Evolutionary conservation across 2,113 vertebrate species (phyloP), one percentile per base, ranked within the genome.

Genomic region (Eurypyga helias): DNA sequence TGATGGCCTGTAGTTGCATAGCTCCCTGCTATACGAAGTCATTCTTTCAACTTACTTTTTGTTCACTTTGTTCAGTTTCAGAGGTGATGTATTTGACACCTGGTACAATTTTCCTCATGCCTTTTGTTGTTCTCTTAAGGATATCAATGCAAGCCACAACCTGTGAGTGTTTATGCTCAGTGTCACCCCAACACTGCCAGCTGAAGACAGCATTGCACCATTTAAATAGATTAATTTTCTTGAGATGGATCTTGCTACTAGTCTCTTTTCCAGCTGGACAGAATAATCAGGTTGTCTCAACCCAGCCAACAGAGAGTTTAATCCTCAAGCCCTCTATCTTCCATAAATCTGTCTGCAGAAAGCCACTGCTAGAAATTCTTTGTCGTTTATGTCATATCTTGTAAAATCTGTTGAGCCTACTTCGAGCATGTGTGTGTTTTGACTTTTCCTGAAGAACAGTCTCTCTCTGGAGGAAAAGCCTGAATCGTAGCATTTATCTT

Each of bases 301-400:
- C 79, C 60, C 69, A 93, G 89, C 89, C 91, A 95, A 64, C 77
- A 62, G 46, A 72, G 67, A 84, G 64, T 87, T 96, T 94, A 97
- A 85, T 95, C 73, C 82, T 92, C 41, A 95, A 83, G 65, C 89
- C 51, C 83, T 95, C 33, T 0, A 69, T 95, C 87, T 94, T 95
- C 80, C 70, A 96, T 97, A 97, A 98, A 96, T 96, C 93, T 90
- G 73, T 87, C 94, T 93, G 67, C 76, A 92, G 91, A 93, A 87
- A 94, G 88, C 92, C 96, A 95, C 94, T 87, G 96, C 85, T 87
- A 90, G 70, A 94, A 95, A 97, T 98, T 96, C 94, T 92, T 97
- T 95, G 84, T 66, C 1, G 62, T 92, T 94, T 95, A 93, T 93
- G 95, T 97, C 97, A 97, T 89, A 96, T 92, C 93, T 98, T 96